phyloP scores from a whole-genome alignment of 2,888 invertebrate genomes.

The Hydriomena furcata region DNA sequence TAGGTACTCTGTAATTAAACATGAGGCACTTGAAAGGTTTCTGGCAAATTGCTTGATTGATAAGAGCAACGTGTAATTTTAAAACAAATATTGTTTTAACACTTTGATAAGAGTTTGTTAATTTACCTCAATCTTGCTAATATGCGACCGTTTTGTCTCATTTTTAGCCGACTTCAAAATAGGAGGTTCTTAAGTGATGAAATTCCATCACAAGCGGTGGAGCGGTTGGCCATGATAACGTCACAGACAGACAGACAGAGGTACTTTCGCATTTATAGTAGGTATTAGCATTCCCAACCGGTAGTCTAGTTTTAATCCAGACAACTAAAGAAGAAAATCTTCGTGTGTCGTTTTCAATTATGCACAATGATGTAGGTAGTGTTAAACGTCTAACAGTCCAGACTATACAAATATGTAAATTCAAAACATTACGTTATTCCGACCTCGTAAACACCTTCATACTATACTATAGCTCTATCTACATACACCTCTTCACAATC shows the following conservation, averaged over 20 bases:
- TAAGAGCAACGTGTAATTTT: conserved; percentile 3
- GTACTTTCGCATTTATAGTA: too few species aligned
- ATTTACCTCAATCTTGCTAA: not conserved
- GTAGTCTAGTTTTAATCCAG: too few species aligned
- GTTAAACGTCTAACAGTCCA: not conserved
- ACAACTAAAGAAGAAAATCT: not conserved
- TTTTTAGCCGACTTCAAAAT: too few species aligned
- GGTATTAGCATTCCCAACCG: too few species aligned
- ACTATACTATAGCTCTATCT: conserved; percentile 17
- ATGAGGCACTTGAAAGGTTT: conserved; percentile 8
- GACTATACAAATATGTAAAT: conserved; percentile 29
- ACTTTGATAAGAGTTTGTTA: conserved; percentile 1
- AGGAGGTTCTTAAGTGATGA: too few species aligned
- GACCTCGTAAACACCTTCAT: conserved; percentile 24
- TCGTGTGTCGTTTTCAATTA: too few species aligned
- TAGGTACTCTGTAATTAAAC: not conserved
- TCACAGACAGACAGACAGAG: too few species aligned
- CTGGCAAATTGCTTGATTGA: not conserved
- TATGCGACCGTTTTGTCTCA: conserved; percentile 6
- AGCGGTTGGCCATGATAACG: too few species aligned
- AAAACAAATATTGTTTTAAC: conserved; percentile 7
- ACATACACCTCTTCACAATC: conserved; percentile 16
- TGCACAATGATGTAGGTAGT: conserved; percentile 1
- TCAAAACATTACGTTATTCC: conserved; percentile 28
- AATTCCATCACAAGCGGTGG: too few species aligned